A percentile compares a stretch with the other conserved stretches of the same genome.
Evolutionary conservation across 2,113 vertebrate genomes (phyloP).

Genomic region (Paramormyrops kingsleyae): DNA sequence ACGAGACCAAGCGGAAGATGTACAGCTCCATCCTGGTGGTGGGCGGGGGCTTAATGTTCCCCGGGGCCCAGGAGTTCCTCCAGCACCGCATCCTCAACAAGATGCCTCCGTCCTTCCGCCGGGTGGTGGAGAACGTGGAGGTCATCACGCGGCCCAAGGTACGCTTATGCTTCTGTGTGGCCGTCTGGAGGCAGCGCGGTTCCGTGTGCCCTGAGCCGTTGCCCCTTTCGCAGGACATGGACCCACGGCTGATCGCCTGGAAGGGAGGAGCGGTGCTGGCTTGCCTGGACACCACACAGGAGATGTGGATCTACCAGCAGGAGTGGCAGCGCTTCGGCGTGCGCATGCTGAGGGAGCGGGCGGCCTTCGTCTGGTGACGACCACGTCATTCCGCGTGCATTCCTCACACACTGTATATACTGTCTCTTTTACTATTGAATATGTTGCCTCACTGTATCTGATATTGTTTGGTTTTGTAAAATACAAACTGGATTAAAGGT

Average conservation of each 20-base stretch:
- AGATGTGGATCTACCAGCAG: slow-evolving; percentile 91
- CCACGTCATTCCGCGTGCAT: not conserved
- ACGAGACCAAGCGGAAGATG: slow-evolving; percentile 98
- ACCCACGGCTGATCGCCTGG: slow-evolving; percentile 86
- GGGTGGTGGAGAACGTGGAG: slow-evolving; percentile 92
- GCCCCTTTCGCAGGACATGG: slow-evolving; percentile 74
- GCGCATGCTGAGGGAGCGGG: slow-evolving; percentile 87
- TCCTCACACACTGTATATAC: not conserved
- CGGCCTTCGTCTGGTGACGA: slow-evolving; percentile 85
- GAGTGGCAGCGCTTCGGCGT: slow-evolving; percentile 95
- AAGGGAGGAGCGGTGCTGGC: slow-evolving; percentile 91
- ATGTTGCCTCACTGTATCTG: not conserved
- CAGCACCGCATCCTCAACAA: slow-evolving; percentile 97
- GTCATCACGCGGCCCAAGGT: slow-evolving; percentile 97
- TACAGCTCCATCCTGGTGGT: slow-evolving; percentile 96
- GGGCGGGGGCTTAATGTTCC: slow-evolving; percentile 92
- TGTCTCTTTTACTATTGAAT: not conserved
- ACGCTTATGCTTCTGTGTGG: not conserved
- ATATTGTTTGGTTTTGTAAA: slow-evolving; percentile 1
- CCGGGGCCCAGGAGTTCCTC: slow-evolving; percentile 88
- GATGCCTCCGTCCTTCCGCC: slow-evolving; percentile 95
- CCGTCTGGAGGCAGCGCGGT: not conserved
- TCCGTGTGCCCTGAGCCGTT: too few relatives aligned
- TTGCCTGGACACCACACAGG: slow-evolving; percentile 92
- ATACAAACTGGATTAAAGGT: not conserved